Evolutionary conservation across 2,113 vertebrate genomes (phyloP).

Genomic region (Cephalopterus ornatus): DNA sequence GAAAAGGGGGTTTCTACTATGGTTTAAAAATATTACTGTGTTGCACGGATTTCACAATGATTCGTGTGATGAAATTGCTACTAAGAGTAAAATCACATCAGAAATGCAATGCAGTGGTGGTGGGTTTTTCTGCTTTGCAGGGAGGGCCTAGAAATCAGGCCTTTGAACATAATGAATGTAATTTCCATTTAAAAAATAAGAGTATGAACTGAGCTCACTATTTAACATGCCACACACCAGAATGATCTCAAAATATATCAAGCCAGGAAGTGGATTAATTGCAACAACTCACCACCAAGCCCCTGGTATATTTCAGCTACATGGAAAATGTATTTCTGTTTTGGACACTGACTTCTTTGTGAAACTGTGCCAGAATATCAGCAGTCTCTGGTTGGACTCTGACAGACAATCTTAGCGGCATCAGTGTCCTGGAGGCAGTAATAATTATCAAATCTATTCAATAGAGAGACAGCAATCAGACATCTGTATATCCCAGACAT

Average conservation of each 20-base stretch:
- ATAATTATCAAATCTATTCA: conserved; percentile 1
- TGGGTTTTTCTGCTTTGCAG: neutral
- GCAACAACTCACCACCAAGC: neutral
- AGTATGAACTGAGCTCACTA: neutral
- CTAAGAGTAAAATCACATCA: neutral
- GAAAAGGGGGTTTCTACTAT: conserved; percentile 1
- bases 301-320: conserved; percentile 2
- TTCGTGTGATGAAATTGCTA: conserved; percentile 7
- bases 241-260: conserved; percentile 6
- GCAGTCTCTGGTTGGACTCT: neutral
- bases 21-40: neutral
- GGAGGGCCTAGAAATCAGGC: neutral
- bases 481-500: conserved; percentile 63
- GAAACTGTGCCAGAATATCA: conserved; percentile 6
- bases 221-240: neutral
- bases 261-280: conserved; percentile 36
- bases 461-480: conserved; percentile 58
- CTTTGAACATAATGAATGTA: neutral
- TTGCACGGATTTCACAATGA: conserved; percentile 5
- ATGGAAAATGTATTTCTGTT: neutral
- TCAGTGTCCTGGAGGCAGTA: conserved; percentile 46
- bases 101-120: neutral
- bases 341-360: conserved; percentile 20
- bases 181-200: neutral
- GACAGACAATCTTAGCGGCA: neutral